Evolutionary conservation across 92 coral and sea anemone genomes (phyloP), one percentile per base, ranked within the genome.

Genomic region (Porites evermanni): DNA sequence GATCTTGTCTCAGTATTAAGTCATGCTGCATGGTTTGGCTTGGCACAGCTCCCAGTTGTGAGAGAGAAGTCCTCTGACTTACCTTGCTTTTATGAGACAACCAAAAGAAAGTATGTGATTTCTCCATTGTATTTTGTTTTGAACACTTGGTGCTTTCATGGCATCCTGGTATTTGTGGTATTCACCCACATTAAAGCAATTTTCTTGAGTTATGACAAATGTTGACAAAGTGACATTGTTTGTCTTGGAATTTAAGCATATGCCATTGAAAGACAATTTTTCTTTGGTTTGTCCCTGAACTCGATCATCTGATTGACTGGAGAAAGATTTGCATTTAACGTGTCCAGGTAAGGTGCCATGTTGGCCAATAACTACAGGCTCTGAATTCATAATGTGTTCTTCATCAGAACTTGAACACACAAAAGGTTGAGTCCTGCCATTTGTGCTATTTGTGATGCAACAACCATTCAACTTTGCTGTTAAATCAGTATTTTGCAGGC

Each of bases 31-130:
- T 38, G 47, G 47, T 38, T 38, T 38, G 47, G 47, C 47, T 29
- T 29, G 0, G 32, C 47, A 38, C 47, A 38, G 47, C 47, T 38
- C 47, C 47, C 47, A 38, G 5, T 38, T 38, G 47, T 38, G 47
- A 3, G 47, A 38, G 47, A 3, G 5, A 38, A 54, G 12, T 18
- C 18, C 2, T 14, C 20, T 53, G 3, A 50, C 56, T 56, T 32
- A 83, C 87, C 80, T 73, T 70, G 72, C 50, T 83, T 83, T 83
- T 21, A 74, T 59, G 74, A 83, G 80, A 53, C 72, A 83, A 6
- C 87, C 79, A 83, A 83, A 83, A 7, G 87, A 74, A 61, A 83
- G 87, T 7, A 72, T 64, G 74, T 83, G 87, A 51, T 64, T 50
- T 53, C 74, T 73, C 87, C 87, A 83, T 13, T 64, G 47, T n/a